phyloP scores from a whole-genome alignment of 2,113 vertebrate species.

The Cathartes aura region DNA sequence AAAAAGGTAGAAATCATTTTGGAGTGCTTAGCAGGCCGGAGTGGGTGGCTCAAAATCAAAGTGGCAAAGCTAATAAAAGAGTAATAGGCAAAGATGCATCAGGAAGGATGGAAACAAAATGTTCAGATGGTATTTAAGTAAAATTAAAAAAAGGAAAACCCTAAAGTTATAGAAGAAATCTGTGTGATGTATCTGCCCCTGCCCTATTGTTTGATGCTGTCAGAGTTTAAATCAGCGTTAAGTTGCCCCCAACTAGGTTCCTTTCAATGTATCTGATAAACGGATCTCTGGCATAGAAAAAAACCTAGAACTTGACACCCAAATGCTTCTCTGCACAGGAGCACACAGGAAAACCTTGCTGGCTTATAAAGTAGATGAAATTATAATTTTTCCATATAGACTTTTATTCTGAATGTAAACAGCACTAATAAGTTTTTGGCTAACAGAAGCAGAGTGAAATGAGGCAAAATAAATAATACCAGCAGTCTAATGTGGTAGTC shows the following conservation, averaged over 20 bases:
- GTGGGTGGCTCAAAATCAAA: background rate
- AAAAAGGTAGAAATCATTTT: conserved; percentile 42
- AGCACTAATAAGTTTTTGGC: no score
- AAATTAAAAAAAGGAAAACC: background rate
- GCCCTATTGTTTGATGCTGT: background rate
- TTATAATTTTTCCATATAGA: background rate
- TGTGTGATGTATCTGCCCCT: background rate
- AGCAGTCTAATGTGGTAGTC: background rate
- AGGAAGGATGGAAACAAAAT: conserved; percentile 22
- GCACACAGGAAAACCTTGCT: background rate
- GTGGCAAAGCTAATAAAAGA: conserved; percentile 29
- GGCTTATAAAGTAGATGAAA: background rate
- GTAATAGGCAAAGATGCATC: background rate
- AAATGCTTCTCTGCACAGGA: background rate
- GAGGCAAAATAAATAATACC: background rate
- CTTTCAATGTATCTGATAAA: background rate
- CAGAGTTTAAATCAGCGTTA: background rate
- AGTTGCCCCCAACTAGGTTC: background rate
- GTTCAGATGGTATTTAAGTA: background rate
- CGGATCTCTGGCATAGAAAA: background rate
- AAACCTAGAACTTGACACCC: background rate
- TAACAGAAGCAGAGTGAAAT: background rate
- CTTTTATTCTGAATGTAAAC: background rate
- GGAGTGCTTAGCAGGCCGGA: background rate
- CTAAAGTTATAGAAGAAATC: background rate